A percentile compares a stretch with the other conserved stretches of the same genome.
phyloP scores from a whole-genome alignment of 2,113 vertebrate genomes.

The Thryonomys swinderianus region DNA sequence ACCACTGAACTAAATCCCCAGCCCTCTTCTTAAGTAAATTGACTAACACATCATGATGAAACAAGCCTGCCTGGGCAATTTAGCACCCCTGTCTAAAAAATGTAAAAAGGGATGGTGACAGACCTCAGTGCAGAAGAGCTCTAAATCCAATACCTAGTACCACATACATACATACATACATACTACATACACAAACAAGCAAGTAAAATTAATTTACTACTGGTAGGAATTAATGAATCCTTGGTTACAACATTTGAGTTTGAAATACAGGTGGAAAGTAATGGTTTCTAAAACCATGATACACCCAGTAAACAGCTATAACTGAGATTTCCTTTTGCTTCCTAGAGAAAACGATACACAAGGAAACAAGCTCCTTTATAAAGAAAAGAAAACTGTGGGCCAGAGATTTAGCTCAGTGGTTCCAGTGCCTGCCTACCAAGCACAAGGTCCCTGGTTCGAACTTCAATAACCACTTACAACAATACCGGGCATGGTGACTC shows the following conservation, averaged over 20 bases:
- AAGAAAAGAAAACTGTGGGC: no score
- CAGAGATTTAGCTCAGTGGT: no score
- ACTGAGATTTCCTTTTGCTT: neutral
- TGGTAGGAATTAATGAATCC: constrained; percentile 7
- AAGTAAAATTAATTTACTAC: neutral
- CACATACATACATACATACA: neutral
- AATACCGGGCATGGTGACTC: no score
- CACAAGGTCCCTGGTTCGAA: no score
- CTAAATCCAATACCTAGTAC: neutral
- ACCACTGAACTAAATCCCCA: no score
- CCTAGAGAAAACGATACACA: neutral
- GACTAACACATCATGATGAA: neutral
- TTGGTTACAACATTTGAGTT: neutral
- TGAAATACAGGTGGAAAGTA: neutral
- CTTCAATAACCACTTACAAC: no score
- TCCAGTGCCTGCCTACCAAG: no score
- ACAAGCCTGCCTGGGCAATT: neutral
- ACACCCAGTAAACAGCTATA: neutral
- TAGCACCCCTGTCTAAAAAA: neutral
- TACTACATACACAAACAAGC: neutral
- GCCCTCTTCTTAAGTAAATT: neutral
- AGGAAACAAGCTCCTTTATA: neutral
- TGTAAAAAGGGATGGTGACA: neutral
- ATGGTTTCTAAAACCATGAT: neutral
- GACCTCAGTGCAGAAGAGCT: neutral